These are phyloP conservation scores for Clivina fossor DNA, from an alignment of 2,888 invertebrate species.

Conservation along the genomic window DNA sequence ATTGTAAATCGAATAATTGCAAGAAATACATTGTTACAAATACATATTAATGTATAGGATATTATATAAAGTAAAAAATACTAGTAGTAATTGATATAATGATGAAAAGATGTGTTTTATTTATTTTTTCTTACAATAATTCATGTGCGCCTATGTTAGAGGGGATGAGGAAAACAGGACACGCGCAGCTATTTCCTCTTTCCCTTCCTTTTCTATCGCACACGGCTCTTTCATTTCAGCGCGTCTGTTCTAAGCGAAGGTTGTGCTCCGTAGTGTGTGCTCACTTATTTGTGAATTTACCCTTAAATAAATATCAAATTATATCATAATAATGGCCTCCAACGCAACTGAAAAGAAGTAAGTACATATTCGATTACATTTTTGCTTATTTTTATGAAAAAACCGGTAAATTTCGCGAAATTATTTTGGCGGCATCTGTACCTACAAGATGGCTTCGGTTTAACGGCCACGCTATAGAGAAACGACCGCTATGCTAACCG, in stretches of 20 bases:
- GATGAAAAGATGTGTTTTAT: not conserved
- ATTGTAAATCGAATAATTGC: too few relatives aligned
- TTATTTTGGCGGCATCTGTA: constrained; percentile 51
- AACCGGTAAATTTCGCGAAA: constrained; percentile 38
- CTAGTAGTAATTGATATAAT: not conserved
- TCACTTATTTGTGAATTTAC: constrained; percentile 18
- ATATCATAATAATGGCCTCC: constrained; percentile 64
- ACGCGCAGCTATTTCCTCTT: constrained; percentile 34
- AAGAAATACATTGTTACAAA: too few relatives aligned
- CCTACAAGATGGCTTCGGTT: constrained; percentile 61
- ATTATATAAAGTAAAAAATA: too few relatives aligned
- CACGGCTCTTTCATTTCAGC: constrained; percentile 28
- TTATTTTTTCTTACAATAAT: too few relatives aligned
- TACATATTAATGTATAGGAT: too few relatives aligned
- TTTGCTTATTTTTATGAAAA: constrained; percentile 28
- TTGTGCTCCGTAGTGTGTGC: constrained; percentile 30
- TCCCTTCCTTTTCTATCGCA: constrained; percentile 33
- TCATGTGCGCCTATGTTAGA: constrained; percentile 25
- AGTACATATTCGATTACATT: constrained; percentile 52
- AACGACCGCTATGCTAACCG: constrained; percentile 25
- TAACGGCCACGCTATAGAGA: constrained; percentile 30
- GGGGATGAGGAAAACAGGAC: constrained; percentile 35
- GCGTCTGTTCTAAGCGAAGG: constrained; percentile 36
- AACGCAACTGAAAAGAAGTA: constrained; percentile 64
- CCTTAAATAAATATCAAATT: constrained; percentile 40